Evolutionary conservation across 2,113 vertebrate genomes (phyloP).

Genomic region (Hypocryptadius cinnamomeus): DNA sequence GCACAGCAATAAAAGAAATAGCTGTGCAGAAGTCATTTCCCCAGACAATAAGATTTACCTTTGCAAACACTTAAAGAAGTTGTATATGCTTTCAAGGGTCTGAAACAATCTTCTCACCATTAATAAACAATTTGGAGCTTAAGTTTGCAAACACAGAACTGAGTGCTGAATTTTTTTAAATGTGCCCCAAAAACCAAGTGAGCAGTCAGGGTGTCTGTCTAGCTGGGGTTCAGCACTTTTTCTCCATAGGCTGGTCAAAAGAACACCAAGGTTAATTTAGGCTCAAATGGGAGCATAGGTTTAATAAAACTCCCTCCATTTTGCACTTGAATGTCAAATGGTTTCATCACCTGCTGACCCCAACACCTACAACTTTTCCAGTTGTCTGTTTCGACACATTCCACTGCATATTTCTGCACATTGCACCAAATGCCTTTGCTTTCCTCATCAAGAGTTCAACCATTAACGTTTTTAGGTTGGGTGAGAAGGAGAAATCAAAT

Average conservation of each 20-base stretch:
- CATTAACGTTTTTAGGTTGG: rapidly evolving
- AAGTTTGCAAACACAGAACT: slow-evolving; percentile 24
- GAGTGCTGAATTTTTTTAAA: background rate
- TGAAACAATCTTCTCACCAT: slow-evolving; percentile 23
- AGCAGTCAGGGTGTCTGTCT: background rate
- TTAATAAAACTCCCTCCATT: background rate
- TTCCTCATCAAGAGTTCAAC: background rate
- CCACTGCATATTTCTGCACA: background rate
- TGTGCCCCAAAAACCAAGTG: background rate
- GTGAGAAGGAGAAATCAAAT: background rate
- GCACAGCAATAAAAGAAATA: slow-evolving; percentile 73
- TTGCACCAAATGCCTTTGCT: background rate
- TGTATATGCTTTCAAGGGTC: slow-evolving; percentile 42
- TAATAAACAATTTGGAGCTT: slow-evolving; percentile 49
- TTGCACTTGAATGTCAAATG: background rate
- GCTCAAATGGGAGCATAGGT: background rate
- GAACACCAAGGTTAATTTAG: background rate
- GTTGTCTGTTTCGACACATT: background rate
- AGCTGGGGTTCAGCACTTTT: background rate
- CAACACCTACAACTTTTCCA: background rate
- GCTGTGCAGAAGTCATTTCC: slow-evolving; percentile 69
- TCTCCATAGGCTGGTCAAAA: background rate
- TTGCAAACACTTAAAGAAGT: slow-evolving; percentile 66
- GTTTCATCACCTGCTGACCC: background rate
- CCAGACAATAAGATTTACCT: slow-evolving; percentile 73